phyloP scores from a whole-genome alignment of 2,888 invertebrate genomes.

The Protula sp. region DNA sequence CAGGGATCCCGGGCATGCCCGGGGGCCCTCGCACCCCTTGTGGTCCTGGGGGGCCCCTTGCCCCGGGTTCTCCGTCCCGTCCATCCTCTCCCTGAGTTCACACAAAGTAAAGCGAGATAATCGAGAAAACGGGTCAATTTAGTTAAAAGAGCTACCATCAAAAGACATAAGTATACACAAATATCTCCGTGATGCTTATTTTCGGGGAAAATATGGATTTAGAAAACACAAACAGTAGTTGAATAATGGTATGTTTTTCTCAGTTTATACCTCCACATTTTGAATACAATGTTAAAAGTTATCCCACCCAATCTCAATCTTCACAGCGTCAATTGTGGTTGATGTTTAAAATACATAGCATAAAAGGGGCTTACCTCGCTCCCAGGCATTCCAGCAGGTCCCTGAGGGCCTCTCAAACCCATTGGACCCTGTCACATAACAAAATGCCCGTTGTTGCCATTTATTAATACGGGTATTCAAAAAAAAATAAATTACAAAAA shows the following conservation, averaged over 20 bases:
- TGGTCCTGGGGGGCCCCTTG: slow-evolving; percentile 26
- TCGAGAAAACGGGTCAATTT: too few species aligned
- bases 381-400: slow-evolving; percentile 7
- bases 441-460: too few species aligned
- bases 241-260: not conserved
- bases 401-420: slow-evolving; percentile 14
- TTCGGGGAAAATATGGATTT: too few species aligned
- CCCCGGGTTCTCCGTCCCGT: slow-evolving; percentile 32
- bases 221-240: not conserved
- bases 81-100: slow-evolving; percentile 23
- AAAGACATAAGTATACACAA: too few species aligned
- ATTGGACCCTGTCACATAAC: slow-evolving; percentile 11
- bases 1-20: slow-evolving; percentile 25
- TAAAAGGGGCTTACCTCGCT: slow-evolving; percentile 3
- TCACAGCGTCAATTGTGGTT: too few species aligned
- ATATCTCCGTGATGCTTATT: too few species aligned
- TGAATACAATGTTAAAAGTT: not conserved
- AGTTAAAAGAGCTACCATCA: too few species aligned
- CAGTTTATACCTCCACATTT: not conserved
- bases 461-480: too few species aligned
- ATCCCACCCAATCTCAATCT: too few species aligned
- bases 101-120: too few species aligned
- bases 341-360: too few species aligned
- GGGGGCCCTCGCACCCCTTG: slow-evolving; percentile 16
- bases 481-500: too few species aligned